Percentiles rank a stretch among this genome's conserved stretches.
Evolutionary conservation across 2,888 invertebrate species (phyloP).

Genomic region (Dione vanillae): DNA sequence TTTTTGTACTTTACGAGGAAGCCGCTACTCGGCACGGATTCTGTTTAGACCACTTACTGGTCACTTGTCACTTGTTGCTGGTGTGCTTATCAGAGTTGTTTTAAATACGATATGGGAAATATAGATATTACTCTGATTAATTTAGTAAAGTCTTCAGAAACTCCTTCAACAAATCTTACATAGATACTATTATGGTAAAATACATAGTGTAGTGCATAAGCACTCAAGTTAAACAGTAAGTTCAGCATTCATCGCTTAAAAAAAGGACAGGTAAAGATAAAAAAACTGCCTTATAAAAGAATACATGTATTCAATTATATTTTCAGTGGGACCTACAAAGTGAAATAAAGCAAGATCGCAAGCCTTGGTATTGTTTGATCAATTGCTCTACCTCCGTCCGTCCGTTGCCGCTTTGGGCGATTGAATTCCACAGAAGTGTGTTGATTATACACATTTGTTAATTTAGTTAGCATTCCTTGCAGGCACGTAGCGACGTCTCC

Average conservation of each 20-base stretch:
- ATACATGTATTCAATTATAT: background rate
- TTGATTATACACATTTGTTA: conserved; percentile 8
- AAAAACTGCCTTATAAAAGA: too few relatives aligned
- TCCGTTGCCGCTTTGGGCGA: conserved; percentile 11
- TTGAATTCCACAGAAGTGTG: conserved; percentile 4
- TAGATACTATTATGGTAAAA: too few relatives aligned
- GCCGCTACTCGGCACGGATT: conserved; percentile 2
- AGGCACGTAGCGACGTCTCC: background rate
- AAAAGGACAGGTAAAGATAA: too few relatives aligned
- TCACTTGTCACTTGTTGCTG: background rate
- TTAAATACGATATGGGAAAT: too few relatives aligned
- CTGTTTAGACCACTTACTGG: background rate
- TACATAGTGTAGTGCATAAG: too few relatives aligned
- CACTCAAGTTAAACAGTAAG: too few relatives aligned
- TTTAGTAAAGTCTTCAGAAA: too few relatives aligned
- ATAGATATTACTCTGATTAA: too few relatives aligned
- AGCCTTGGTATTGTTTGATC: conserved; percentile 19
- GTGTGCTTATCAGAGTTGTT: too few relatives aligned
- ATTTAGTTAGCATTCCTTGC: background rate
- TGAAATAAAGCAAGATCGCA: background rate
- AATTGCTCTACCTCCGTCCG: conserved; percentile 13
- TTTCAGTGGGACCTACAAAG: background rate
- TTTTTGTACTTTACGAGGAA: conserved; percentile 28
- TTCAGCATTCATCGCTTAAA: too few relatives aligned
- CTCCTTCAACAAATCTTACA: too few relatives aligned